A percentile compares a stretch with the other conserved stretches of the same genome.
Evolutionary conservation across 1,140 invertebrate genomes (phyloP).

Genomic region (Drosophila pachea): DNA sequence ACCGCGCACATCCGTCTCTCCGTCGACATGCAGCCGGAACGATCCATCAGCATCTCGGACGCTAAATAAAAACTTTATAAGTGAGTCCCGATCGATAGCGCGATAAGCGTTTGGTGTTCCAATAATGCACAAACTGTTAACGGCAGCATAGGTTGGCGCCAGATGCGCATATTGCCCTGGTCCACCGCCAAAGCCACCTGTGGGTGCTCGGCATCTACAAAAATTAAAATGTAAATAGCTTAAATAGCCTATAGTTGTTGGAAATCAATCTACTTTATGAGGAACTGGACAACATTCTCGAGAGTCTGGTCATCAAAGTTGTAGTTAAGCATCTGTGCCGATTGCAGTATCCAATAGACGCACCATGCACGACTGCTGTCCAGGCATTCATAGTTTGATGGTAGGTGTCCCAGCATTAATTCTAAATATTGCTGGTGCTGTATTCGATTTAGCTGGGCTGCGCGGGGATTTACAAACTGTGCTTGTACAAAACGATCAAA

Average conservation of each 20-base stretch:
- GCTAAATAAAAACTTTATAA: conserved; percentile 88
- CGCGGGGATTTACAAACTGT: conserved; percentile 80
- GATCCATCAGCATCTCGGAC: conserved; percentile 91
- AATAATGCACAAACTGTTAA: conserved; percentile 94
- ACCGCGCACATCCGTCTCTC: conserved; percentile 97
- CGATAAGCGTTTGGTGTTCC: conserved; percentile 92
- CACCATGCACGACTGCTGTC: conserved; percentile 97
- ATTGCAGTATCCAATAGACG: conserved; percentile 96
- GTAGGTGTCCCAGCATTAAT: conserved; percentile 84
- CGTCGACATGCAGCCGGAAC: conserved; percentile 93
- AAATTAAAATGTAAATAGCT: background rate
- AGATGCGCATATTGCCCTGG: conserved; percentile 95
- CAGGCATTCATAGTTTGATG: conserved; percentile 87
- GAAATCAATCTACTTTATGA: conserved; percentile 79
- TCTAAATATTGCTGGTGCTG: conserved; percentile 86
- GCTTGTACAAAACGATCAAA: conserved; percentile 82
- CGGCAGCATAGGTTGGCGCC: conserved; percentile 97
- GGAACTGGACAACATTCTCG: conserved; percentile 84
- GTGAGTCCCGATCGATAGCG: conserved; percentile 88
- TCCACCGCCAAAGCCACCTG: conserved; percentile 96
- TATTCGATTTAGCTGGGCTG: conserved; percentile 83
- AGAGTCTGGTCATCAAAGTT: conserved; percentile 84
- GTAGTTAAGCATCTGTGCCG: conserved; percentile 89
- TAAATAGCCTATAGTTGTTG: background rate
- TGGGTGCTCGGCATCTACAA: conserved; percentile 86